A percentile compares a stretch with the other conserved stretches of the same genome.
Evolutionary conservation across 2,888 invertebrate species (phyloP).

Genomic region (Drosophila lacicola): DNA sequence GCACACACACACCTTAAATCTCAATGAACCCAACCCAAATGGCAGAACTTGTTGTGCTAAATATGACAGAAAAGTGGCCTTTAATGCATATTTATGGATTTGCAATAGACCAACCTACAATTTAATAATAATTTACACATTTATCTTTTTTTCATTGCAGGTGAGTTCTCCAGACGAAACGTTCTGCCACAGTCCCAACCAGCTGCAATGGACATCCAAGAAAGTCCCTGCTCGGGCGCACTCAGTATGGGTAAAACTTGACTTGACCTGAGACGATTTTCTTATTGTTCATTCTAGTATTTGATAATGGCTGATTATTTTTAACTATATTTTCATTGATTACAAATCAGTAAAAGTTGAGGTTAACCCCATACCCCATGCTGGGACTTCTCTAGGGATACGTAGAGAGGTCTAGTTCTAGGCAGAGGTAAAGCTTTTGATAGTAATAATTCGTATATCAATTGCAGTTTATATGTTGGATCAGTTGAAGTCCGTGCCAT

Average conservation of each 20-base stretch:
- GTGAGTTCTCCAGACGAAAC: conserved; percentile 49
- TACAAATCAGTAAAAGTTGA: too few species aligned
- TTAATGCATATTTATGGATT: conserved; percentile 24
- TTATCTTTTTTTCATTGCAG: conserved; percentile 50
- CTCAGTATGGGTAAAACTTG: background rate
- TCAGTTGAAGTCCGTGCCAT: background rate
- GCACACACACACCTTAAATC: conserved; percentile 34
- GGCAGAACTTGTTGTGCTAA: conserved; percentile 23
- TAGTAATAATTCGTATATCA: background rate
- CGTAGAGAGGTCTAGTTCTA: too few species aligned
- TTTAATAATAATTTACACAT: conserved; percentile 28
- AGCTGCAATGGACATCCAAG: background rate
- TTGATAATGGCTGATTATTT: background rate
- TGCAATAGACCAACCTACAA: conserved; percentile 17
- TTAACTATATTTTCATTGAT: background rate
- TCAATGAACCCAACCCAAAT: conserved; percentile 43
- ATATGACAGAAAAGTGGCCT: conserved; percentile 26
- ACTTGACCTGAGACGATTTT: background rate
- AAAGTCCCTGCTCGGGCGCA: background rate
- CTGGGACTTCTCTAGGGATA: too few species aligned
- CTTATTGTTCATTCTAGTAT: background rate
- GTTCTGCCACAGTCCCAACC: background rate
- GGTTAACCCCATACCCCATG: too few species aligned
- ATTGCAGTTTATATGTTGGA: background rate
- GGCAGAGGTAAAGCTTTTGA: too few species aligned